A percentile compares a stretch with the other conserved stretches of the same genome.
Conservation (phyloP, 2,113 vertebrate genomes). For the Nycticryphes semicollaris region DNA sequence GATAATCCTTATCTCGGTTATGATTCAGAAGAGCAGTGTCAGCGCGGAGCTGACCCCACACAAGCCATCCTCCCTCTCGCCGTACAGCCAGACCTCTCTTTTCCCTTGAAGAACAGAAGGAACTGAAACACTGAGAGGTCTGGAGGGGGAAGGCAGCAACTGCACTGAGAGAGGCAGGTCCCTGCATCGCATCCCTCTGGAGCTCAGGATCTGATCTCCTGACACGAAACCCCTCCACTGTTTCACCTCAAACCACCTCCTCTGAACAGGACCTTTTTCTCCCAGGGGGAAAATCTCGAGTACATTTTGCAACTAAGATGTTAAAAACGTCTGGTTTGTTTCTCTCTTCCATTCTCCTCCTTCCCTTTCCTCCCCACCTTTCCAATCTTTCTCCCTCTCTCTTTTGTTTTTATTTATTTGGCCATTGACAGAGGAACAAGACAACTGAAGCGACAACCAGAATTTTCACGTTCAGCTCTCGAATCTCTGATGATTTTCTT, state of each 20-base stretch:
- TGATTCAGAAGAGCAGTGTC: background rate
- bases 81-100: background rate
- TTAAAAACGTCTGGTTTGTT: background rate
- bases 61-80: background rate
- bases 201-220: background rate
- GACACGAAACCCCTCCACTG: background rate
- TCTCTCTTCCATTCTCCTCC: background rate
- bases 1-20: background rate
- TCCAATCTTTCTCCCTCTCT: background rate
- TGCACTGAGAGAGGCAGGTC: background rate
- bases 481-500: background rate
- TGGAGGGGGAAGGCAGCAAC: background rate
- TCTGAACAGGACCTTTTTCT: background rate
- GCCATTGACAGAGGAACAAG: background rate
- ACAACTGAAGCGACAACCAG: background rate
- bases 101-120: background rate
- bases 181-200: rapidly evolving
- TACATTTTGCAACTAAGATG: background rate
- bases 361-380: background rate
- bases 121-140: background rate
- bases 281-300: background rate
- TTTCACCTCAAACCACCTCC: background rate
- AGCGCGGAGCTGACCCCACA: background rate
- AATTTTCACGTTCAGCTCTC: background rate
- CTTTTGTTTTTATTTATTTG: background rate